Evolutionary conservation across 2,797 vertebrate genomes (phyloP), one percentile per base, ranked within the genome.

Genomic region (Brachyrhaphis roseni): DNA sequence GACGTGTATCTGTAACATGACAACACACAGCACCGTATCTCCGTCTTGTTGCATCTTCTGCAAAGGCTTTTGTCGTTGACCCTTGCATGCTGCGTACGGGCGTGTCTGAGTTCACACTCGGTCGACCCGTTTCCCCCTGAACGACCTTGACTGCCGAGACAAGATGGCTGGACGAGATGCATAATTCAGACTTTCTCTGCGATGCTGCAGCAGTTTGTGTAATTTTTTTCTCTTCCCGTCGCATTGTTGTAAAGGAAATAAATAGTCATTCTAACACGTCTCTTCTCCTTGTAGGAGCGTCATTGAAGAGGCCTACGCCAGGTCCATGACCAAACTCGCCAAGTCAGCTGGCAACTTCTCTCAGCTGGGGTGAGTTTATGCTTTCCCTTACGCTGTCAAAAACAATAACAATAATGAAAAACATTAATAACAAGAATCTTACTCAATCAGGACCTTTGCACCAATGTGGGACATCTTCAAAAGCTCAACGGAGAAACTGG

Each of bases 401-500:
- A 23, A 1, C 3, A 1, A 26, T 36, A 23, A 10, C 36, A 1
- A 28, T 28, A 26, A 6, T 36, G 34, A 2, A 20, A 5, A 16
- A 0, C 1, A 23, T 72, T 41, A 53, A 68, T 15, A 2, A 43
- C 15, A 36, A 62, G 23, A 31, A 64, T 72, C 36, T 41, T 39
- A 36, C 45, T 34, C 5, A 36, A 28, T 55, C 3, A 97, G 97
- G 92, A 97, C 97, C 2, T 99, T 98, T 91, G 97, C 97, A 74
- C 98, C 98, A 4, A 95, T 98, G 74, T 99, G 98, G 98, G 98
- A 99, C 72, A 96, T 99, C 78, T 99, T 99, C 91, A 99, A 97
- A 95, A 96, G 93, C 45, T 99, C 98, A 45, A 98, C 98, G 28
- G 98, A 99, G 93, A 99, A 98, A 91, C 94, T 99, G 92, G 97